phyloP scores from a whole-genome alignment of 2,113 vertebrate species.

The Rhinichthys klamathensis region DNA sequence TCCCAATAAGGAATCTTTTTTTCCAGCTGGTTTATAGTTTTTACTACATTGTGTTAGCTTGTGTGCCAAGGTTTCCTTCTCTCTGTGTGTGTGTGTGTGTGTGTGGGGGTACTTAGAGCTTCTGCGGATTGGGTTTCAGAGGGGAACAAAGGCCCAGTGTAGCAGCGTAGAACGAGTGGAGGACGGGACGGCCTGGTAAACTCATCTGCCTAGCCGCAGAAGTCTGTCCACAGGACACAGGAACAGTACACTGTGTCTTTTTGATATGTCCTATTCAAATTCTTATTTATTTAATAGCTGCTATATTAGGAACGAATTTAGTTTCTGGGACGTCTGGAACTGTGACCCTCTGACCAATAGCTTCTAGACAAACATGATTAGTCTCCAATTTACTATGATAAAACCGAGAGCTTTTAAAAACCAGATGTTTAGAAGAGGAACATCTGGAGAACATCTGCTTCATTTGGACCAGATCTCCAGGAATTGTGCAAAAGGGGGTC shows the following conservation, averaged over 20 bases:
- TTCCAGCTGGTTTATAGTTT: slow-evolving; percentile 39
- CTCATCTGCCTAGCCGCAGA: slow-evolving; percentile 81
- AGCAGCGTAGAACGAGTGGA: slow-evolving; percentile 80
- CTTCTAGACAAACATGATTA: slow-evolving; percentile 68
- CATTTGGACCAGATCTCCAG: slow-evolving; percentile 63
- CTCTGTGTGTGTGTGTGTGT: slow-evolving; percentile 1
- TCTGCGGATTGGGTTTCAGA: slow-evolving; percentile 89
- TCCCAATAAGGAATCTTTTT: neutral
- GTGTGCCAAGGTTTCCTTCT: slow-evolving; percentile 39
- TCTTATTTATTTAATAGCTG: neutral
- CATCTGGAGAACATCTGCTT: slow-evolving; percentile 80
- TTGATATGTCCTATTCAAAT: slow-evolving; percentile 5
- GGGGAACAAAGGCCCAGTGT: slow-evolving; percentile 85
- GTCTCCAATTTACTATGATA: slow-evolving; percentile 67
- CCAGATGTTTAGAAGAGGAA: slow-evolving; percentile 74
- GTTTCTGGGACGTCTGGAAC: slow-evolving; percentile 69
- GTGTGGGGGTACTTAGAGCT: slow-evolving; percentile 75
- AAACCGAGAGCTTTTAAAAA: slow-evolving; percentile 65
- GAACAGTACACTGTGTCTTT: slow-evolving; percentile 17
- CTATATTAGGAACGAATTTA: slow-evolving; percentile 11
- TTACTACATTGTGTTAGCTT: slow-evolving; percentile 49
- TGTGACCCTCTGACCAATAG: slow-evolving; percentile 55
- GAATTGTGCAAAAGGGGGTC: slow-evolving; percentile 56
- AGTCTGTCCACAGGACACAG: slow-evolving; percentile 71
- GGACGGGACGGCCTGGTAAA: slow-evolving; percentile 86